Evolutionary conservation across 2,797 vertebrate genomes (phyloP), one percentile per base, ranked within the genome.

Genomic region (Tarsius wallacei): DNA sequence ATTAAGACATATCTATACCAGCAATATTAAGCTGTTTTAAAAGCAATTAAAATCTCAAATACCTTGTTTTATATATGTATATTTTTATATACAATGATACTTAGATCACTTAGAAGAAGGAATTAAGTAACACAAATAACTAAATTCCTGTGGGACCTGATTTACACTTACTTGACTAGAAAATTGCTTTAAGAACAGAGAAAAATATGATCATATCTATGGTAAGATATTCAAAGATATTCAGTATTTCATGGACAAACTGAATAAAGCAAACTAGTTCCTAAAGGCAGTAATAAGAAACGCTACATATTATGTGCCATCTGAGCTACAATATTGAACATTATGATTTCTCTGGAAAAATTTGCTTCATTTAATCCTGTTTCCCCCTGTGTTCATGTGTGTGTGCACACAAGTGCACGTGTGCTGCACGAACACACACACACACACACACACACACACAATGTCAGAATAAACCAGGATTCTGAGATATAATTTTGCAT

Each of bases 31-130:
- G 63, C 24, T 96, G 21, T 77, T 59, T 21, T 49, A 90, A 61
- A 31, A 11, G 26, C 86, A 94, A 94, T 81, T 90, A 96, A 90
- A 94, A 83, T 74, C 31, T 90, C 51, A 90, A n/a, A 15, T 5
- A 59, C 28, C 66, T 17, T 80, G 7, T 19, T 49, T 74, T 22
- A 15, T 47, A 61, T 53, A 42, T 42, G 7, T 42, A 42, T 42
- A 42, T 42, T 87, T 47, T 22, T 77, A 74, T 2, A 90, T 83
- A 68, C 19, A 68, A 66, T 59, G 11, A 1, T 87, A 87, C 4
- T 77, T 95, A 55, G 24, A 80, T 81, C 4, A 63, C 33, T 74
- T 87, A 53, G 19, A 63, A 78, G 9, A 77, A 42, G 1, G 5
- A 86, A 21, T 88, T 88, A 90, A 84, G 55, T 83, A 63, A 74